A percentile compares a stretch with the other conserved stretches of the same genome.
phyloP scores from a whole-genome alignment of 1,140 invertebrate genomes.

The Mya arenaria region DNA sequence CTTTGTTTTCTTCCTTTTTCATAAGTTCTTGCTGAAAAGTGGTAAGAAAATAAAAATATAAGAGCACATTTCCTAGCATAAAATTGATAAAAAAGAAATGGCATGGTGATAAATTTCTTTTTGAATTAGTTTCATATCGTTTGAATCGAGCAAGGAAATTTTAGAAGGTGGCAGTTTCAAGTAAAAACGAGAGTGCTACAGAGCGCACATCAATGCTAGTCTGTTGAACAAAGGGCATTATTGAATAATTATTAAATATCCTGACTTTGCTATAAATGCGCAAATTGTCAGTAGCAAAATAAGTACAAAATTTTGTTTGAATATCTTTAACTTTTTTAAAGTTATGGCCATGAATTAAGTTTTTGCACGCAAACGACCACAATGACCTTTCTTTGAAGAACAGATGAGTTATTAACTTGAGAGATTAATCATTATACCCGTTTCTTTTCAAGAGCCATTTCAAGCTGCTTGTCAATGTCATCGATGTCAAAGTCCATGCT shows the following conservation, averaged over 20 bases:
- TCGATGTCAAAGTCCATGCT: conserved; percentile 74
- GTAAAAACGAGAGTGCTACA: no score
- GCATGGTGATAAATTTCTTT: neutral
- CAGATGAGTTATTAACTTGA: no score
- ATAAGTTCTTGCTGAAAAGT: conserved; percentile 42
- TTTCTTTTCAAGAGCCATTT: conserved; percentile 75
- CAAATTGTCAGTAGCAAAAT: no score
- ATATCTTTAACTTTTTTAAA: neutral
- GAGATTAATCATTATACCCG: conserved; percentile 61
- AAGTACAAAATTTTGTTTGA: neutral
- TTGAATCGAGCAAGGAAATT: no score
- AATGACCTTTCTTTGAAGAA: no score
- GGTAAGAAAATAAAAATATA: conserved; percentile 28
- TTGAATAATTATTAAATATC: no score
- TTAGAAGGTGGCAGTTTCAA: no score
- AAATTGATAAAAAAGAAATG: neutral
- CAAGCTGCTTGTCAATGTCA: conserved; percentile 77
- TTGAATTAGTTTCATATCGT: no score
- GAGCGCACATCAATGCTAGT: no score
- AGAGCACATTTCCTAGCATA: neutral
- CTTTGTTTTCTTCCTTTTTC: conserved; percentile 59
- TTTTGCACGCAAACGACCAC: neutral
- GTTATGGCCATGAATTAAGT: neutral
- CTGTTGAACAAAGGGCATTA: no score
- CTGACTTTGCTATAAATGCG: no score